Conservation (phyloP, 2,113 vertebrate species). For the Gymnorhina tibicen region DNA sequence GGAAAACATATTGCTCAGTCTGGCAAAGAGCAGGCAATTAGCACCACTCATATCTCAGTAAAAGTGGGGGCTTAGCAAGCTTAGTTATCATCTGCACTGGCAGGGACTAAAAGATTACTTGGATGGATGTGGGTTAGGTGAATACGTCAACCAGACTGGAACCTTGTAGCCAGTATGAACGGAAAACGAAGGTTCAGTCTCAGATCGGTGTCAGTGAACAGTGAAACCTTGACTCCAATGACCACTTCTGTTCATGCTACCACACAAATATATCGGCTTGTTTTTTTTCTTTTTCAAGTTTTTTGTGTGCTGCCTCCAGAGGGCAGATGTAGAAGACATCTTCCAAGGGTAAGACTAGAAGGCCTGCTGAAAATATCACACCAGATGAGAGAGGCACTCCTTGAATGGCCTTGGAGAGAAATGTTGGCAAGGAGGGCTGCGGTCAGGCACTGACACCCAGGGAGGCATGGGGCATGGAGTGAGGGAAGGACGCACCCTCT, state of each 20-base stretch:
- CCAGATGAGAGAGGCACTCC: background rate
- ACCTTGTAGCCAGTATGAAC: background rate
- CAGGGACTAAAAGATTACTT: background rate
- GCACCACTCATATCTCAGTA: background rate
- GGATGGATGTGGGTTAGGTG: background rate
- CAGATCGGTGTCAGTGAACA: background rate
- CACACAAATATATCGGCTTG: background rate
- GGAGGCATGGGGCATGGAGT: background rate
- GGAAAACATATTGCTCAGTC: background rate
- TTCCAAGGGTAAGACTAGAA: background rate
- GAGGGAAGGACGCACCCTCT: background rate
- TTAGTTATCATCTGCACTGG: background rate
- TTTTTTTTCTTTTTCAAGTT: background rate
- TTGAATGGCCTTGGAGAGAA: background rate
- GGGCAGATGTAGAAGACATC: background rate
- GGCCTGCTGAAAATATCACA: background rate
- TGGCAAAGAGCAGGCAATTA: constrained; percentile 7
- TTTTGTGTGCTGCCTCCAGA: background rate
- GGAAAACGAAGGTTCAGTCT: background rate
- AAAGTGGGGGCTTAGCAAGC: background rate
- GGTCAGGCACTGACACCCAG: accelerated
- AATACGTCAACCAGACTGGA: background rate
- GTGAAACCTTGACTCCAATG: background rate
- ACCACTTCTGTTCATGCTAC: background rate
- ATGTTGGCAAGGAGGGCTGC: background rate